phyloP scores from a whole-genome alignment of 2,797 vertebrate genomes.

The Luscinia megarhynchos region DNA sequence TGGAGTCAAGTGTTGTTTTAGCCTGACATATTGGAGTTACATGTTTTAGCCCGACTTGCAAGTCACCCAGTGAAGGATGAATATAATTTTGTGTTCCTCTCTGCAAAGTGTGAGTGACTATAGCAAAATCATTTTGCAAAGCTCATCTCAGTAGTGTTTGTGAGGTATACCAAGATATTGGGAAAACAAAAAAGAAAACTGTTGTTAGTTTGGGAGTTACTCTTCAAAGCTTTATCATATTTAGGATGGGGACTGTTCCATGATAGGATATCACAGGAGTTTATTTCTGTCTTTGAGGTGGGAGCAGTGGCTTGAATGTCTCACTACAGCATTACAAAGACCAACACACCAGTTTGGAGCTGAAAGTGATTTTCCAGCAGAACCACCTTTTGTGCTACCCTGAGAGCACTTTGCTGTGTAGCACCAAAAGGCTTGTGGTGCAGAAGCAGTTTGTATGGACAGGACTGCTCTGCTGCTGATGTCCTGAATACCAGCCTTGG shows the following conservation, averaged over 20 bases:
- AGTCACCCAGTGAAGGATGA: not conserved
- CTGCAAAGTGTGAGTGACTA: not conserved
- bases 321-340: not conserved
- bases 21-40: not conserved
- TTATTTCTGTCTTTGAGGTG: not conserved
- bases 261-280: not conserved
- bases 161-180: not conserved
- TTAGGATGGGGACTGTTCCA: not conserved
- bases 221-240: not conserved
- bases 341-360: not conserved
- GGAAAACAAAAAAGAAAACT: not conserved
- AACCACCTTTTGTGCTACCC: not conserved
- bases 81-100: not conserved
- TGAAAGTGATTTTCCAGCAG: not conserved
- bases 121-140: not conserved
- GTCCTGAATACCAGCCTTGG: not conserved
- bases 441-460: not conserved
- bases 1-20: not conserved
- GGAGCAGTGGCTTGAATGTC: not conserved
- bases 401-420: not conserved
- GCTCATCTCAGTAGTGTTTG: not conserved
- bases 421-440: not conserved
- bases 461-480: not conserved
- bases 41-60: not conserved
- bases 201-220: not conserved